phyloP scores from a whole-genome alignment of 2,888 invertebrate species.

The Aphelenchoides bicaudatus region DNA sequence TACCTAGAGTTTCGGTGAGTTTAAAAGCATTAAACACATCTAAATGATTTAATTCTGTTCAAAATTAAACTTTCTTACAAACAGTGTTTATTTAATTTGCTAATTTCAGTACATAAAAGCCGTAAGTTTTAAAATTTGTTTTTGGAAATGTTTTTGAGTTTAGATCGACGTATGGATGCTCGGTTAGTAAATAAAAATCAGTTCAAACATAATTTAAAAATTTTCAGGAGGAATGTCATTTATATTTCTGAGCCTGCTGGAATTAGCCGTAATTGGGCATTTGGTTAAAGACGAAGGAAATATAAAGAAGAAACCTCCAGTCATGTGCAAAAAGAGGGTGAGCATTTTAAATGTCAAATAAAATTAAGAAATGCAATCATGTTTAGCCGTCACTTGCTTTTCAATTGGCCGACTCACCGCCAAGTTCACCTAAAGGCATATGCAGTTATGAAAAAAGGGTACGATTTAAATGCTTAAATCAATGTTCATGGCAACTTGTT shows the following conservation, averaged over 20 bases:
- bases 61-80: no score
- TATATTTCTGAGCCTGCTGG: constrained; percentile 54
- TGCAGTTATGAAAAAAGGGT: constrained; percentile 46
- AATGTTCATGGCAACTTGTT: not conserved
- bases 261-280: constrained; percentile 58
- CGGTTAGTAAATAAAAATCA: no score
- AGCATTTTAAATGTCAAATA: constrained; percentile 6
- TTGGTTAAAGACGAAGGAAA: constrained; percentile 51
- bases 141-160: not conserved
- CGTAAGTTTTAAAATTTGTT: not conserved
- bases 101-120: not conserved
- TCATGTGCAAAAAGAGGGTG: constrained; percentile 32
- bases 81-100: not conserved
- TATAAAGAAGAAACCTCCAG: constrained; percentile 39
- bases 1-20: constrained; percentile 51
- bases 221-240: constrained; percentile 58
- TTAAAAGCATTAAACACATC: constrained; percentile 56
- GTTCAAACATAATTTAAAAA: no score
- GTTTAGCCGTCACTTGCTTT: constrained; percentile 15
- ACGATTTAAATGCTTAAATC: not conserved
- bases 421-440: constrained; percentile 41
- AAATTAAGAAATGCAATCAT: constrained; percentile 14
- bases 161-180: constrained; percentile 59
- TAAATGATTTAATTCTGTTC: no score
- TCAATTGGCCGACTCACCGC: constrained; percentile 17